These are phyloP conservation scores for Heliopora coerulea DNA, from an alignment of 92 coral and sea anemone species.

Conservation along the genomic window DNA sequence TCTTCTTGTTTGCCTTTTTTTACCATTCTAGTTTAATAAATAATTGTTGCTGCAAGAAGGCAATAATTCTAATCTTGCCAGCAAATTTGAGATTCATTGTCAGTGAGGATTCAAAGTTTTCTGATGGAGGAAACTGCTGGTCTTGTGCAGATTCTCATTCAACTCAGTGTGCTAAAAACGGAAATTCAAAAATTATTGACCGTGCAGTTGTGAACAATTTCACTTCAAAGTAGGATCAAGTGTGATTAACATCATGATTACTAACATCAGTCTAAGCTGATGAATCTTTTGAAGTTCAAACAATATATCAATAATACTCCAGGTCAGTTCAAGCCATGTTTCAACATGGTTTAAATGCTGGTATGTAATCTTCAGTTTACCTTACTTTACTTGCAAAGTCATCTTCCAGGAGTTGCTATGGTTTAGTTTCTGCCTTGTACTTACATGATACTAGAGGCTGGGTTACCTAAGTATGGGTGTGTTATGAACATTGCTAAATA, in stretches of 20 bases:
- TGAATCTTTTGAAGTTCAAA: constrained; percentile 20
- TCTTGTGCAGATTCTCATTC: neutral
- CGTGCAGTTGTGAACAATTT: neutral
- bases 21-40: neutral
- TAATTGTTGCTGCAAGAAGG: neutral
- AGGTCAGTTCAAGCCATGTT: no score
- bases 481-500: no score
- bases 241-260: no score
- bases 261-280: constrained; percentile 10
- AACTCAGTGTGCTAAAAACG: neutral
- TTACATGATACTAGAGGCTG: no score
- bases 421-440: no score
- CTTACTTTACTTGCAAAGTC: neutral
- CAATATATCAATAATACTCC: neutral
- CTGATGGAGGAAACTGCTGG: constrained; percentile 19
- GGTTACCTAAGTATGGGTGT: no score
- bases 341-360: no score
- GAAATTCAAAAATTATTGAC: constrained; percentile 12
- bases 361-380: constrained; percentile 25
- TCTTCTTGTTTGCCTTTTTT: constrained; percentile 15
- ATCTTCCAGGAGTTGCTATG: neutral
- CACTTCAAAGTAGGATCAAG: constrained; percentile 6
- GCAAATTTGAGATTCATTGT: constrained; percentile 35
- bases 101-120: constrained; percentile 11
- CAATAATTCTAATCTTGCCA: constrained; percentile 34